Percentiles rank a stretch among this genome's conserved stretches.
These are phyloP conservation scores for western clawed frog (Xenopus tropicalis) DNA, from an alignment of 2,113 vertebrate species.

Conservation along the genomic window DNA sequence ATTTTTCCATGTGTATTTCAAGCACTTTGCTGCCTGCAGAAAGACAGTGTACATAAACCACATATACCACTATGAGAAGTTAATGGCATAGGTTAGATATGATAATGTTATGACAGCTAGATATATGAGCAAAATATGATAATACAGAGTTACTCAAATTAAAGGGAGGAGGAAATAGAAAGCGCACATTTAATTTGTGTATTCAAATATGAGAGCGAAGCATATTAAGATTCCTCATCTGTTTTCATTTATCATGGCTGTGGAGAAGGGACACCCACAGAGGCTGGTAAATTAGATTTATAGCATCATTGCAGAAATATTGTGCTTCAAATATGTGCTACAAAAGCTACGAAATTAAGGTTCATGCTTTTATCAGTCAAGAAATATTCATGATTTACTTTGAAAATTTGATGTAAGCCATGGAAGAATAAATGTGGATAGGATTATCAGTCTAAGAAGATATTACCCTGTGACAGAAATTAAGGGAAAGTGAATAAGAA, in stretches of 20 bases:
- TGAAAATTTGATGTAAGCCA: conserved; percentile 18
- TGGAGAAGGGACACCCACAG: conserved; percentile 23
- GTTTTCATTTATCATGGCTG: conserved; percentile 32
- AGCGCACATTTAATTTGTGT: conserved; percentile 34
- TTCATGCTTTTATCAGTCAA: conserved; percentile 21
- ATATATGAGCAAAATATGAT: conserved; percentile 35
- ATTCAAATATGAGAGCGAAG: conserved; percentile 30
- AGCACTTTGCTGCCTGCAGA: background rate
- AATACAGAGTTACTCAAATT: conserved; percentile 33
- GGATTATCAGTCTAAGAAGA: conserved; percentile 21
- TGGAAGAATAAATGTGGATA: conserved; percentile 16
- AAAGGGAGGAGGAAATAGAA: conserved; percentile 17
- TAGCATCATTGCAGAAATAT: conserved; percentile 29
- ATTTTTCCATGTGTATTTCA: no score
- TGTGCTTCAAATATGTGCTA: background rate
- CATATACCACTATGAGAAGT: conserved; percentile 21
- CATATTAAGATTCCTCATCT: conserved; percentile 23
- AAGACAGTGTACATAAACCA: conserved; percentile 12
- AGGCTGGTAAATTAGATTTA: conserved; percentile 37
- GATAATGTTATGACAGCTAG: conserved; percentile 38
- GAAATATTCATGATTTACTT: conserved; percentile 13
- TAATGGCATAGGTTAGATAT: conserved; percentile 31
- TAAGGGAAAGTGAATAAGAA: conserved; percentile 11
- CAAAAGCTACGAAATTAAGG: conserved; percentile 11
- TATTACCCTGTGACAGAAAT: conserved; percentile 14